Conservation (phyloP, 2,888 invertebrate species). For the Malacosoma neustria region DNA sequence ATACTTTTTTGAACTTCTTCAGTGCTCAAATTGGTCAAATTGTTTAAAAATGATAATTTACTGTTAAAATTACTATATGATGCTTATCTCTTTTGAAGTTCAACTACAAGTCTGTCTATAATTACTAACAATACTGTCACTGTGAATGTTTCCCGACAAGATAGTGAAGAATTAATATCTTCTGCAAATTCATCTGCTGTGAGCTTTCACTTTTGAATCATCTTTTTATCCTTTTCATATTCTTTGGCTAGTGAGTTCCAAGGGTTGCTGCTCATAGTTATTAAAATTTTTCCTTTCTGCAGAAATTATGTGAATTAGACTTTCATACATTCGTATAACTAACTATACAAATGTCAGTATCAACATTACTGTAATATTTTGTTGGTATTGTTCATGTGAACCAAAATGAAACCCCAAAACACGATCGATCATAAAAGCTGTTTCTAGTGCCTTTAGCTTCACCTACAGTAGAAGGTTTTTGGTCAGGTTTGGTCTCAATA, state of each 20-base stretch:
- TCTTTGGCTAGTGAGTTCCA: constrained; percentile 4
- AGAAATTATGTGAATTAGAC: not conserved
- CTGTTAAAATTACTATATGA: too few relatives aligned
- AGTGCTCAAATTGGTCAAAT: too few relatives aligned
- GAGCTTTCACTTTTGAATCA: constrained; percentile 3
- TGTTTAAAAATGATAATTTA: too few relatives aligned
- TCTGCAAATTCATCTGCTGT: constrained; percentile 4
- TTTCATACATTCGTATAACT: not conserved
- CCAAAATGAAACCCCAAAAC: constrained; percentile 5
- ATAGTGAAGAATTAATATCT: constrained; percentile 5
- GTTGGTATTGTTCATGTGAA: constrained; percentile 6
- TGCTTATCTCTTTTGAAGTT: too few relatives aligned
- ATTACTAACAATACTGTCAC: too few relatives aligned
- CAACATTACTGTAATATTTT: not conserved
- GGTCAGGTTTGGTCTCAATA: constrained; percentile 5
- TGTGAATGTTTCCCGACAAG: not conserved
- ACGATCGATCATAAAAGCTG: not conserved
- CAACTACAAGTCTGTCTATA: too few relatives aligned
- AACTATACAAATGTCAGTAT: too few relatives aligned
- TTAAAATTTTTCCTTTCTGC: constrained; percentile 2
- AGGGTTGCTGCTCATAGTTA: constrained; percentile 4
- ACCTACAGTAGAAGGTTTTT: constrained; percentile 7
- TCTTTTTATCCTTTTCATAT: not conserved
- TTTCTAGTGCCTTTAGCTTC: constrained; percentile 2
- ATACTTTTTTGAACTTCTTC: too few relatives aligned